Conservation (phyloP, 2,113 vertebrate genomes). For the Poeciliopsis prolifica region DNA sequence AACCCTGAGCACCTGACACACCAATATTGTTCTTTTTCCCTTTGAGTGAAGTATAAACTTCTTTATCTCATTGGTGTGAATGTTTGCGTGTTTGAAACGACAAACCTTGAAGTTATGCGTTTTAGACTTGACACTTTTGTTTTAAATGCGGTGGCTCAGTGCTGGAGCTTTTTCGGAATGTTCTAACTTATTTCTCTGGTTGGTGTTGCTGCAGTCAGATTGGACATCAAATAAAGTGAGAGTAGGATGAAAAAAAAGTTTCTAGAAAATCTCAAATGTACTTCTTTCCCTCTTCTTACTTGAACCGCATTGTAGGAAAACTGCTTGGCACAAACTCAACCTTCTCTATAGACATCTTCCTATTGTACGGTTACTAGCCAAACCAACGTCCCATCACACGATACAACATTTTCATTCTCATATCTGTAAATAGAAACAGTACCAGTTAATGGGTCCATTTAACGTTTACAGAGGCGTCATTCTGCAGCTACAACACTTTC, state of each 20-base stretch:
- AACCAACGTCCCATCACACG: conserved; percentile 32
- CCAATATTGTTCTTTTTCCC: conserved; percentile 46
- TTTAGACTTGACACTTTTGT: conserved; percentile 50
- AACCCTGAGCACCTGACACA: conserved; percentile 26
- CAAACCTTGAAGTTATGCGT: conserved; percentile 46
- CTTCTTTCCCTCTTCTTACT: conserved; percentile 38
- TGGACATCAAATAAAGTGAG: conserved; percentile 45
- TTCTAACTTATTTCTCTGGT: conserved; percentile 54
- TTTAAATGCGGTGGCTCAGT: conserved; percentile 53
- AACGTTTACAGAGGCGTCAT: conserved; percentile 53
- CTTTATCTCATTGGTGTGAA: conserved; percentile 45
- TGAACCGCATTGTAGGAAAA: conserved; percentile 46
- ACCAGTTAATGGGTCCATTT: conserved; percentile 52
- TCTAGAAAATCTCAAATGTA: conserved; percentile 35
- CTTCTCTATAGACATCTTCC: conserved; percentile 51
- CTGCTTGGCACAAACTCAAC: conserved; percentile 21
- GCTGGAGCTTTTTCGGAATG: conserved; percentile 64
- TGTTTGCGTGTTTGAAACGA: conserved; percentile 46
- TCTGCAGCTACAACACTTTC: conserved; percentile 37
- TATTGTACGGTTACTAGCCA: conserved; percentile 52
- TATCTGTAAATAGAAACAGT: conserved; percentile 68
- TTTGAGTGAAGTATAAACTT: conserved; percentile 39
- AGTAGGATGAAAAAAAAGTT: conserved; percentile 51
- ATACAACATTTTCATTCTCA: conserved; percentile 41
- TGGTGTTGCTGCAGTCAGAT: conserved; percentile 57